Evolutionary conservation across 2,113 vertebrate species (phyloP), one percentile per base, ranked within the genome.

Genomic region (Phaethon lepturus): DNA sequence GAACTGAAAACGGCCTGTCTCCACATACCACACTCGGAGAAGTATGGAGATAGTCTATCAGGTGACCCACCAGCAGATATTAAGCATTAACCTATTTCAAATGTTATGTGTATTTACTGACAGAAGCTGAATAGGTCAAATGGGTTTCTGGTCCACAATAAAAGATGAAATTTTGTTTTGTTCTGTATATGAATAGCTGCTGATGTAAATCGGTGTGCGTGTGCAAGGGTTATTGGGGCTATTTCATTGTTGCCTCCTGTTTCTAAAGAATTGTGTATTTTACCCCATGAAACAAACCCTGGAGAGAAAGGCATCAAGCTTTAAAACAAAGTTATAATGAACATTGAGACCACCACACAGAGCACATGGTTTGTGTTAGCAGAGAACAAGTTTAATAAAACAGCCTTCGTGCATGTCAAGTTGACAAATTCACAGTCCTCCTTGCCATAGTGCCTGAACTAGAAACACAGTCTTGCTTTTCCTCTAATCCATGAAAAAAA

Each of bases 361-460:
- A 89, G 38, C 64, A 86, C 28, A 28, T 0, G 2, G 35, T 59
- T 96, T 63, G 68, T 74, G 40, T 67, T 33, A 87, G 52, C 64
- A 93, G 73, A 64, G 49, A 55, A 81, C 20, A 78, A 71, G 35
- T 96, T 94, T 96, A 95, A 95, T 95, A 45, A n/a, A 89, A 80
- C 26, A 68, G 47, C 63, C 29, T 72, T 78, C 25, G 91, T 60
- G 47, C 52, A 26, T 5, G 11, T 29, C 47, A 11, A 31, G 60
- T 56, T 71, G 52, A 93, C 73, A 78, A 44, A 72, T 78, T 64
- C 56, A 52, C 42, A 9, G 3, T 58, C 52, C 23, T 71, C 53
- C 33, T 72, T 80, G 56, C 52, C 29, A 20, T 2, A 52, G 28
- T 23, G 16, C 83, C 59, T 26, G 17, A 74, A 80, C 0, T 1